Base-by-base conservation (phyloP, 2,797 vertebrate species). In the Epinephelus awoara region DNA sequence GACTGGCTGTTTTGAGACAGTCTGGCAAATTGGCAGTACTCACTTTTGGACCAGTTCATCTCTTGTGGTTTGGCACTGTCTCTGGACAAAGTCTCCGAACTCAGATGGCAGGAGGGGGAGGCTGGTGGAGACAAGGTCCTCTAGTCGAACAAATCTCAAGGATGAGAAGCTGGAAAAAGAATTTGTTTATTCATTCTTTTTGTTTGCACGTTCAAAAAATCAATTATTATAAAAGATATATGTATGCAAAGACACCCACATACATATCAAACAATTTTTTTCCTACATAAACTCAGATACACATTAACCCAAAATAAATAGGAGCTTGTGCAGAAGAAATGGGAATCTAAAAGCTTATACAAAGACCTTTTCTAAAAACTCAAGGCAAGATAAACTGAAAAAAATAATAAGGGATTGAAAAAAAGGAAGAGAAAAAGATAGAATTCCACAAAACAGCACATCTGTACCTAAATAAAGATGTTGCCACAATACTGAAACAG, bases 121-220 rank as follows among this genome's bases (percentile, higher is more conserved):
- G 3, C 77, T 79, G 8, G 92, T 88, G 0, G 75, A 82, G 25
- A 93, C 92, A 11, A 98, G 52, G 54, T 97, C 96, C 12, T 93
- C 84, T 11, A 93, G 88, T 74, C 88, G 92, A 47, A 99, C 95
- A 92, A 99, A 98, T 54, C 97, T 94, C 46, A 98, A 79, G 1
- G 95, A 90, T 51, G 89, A 93, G 87, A 95, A 98, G 77, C 98
- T 99, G 54, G 3, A 87, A 42, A 12, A 71, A 69, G 17, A 65
- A 44, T 55, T 17, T 10, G 25, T 25, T 21, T 17, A 6, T 29
- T 75, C 38, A 59, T 9, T 40, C 5, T 27, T 46, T 50, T 42
- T 46, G 34, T 51, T 42, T 67, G 13, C 10, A 44, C 11, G 44
- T 40, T 6, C 13, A 66, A 56, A 47, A 47, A 34, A 7, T 34